Evolutionary conservation across 2,888 invertebrate genomes (phyloP), one percentile per base, ranked within the genome.

Genomic region (Suillia variegata): DNA sequence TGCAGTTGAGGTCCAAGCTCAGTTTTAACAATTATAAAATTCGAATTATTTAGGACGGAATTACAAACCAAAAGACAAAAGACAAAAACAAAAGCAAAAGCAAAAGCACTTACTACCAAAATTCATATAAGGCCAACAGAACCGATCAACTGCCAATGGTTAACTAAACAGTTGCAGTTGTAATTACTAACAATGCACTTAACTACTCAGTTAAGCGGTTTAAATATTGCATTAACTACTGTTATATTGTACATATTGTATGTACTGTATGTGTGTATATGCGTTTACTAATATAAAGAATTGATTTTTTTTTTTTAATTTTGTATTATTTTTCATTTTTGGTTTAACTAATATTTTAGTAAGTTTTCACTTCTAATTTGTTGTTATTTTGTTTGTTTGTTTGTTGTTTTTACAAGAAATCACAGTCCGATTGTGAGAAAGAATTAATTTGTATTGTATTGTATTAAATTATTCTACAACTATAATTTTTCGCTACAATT

Each of bases 371-470:
- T 22, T 22, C n/a, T n/a, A n/a, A 50, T 12, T 56, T 51, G 26
- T 47, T 52, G 13, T 52, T 49, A 15, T 21, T 24, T 34, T 58
- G n/a, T n/a, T n/a, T n/a, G n/a, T n/a, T n/a, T n/a, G n/a, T n/a
- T n/a, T n/a, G n/a, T 38, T 53, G 22, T 59, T 58, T 74, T 79
- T 77, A 78, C 70, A 73, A 73, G 75, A 78, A 81, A 81, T 81
- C 81, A 81, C 81, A 81, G 81, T 81, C 81, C 78, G 80, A 80
- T 80, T 81, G 81, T 81, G 81, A 81, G 78, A 80, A 77, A 78
- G 74, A 78, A 74, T 66, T 33, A 45, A 20, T 50, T 6, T 47
- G 1, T 10, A 54, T 33, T 51, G 26, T 58, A 48, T 58, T 38
- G n/a, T 38, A 13, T 38, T 13, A 13, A 38, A n/a, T 38, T 38